These are phyloP conservation scores for Rhynchonycteris naso DNA, from an alignment of 2,797 vertebrate genomes.

Conservation along the genomic window DNA sequence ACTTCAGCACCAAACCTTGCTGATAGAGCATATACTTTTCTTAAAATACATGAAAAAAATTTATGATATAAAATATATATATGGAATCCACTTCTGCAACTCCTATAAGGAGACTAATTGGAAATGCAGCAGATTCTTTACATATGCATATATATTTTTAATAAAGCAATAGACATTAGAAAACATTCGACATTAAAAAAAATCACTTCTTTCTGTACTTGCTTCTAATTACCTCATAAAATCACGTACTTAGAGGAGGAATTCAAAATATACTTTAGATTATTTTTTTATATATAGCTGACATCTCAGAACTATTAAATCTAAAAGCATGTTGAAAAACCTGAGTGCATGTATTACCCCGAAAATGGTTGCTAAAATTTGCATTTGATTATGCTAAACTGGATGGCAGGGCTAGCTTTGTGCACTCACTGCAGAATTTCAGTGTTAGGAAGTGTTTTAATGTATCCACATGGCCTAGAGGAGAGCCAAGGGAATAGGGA, in stretches of 20 bases:
- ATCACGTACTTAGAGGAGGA: background rate
- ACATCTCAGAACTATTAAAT: constrained; percentile 29
- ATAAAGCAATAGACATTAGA: background rate
- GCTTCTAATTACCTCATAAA: background rate
- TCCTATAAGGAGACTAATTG: background rate
- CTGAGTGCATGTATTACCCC: constrained; percentile 20
- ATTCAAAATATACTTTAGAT: constrained; percentile 42
- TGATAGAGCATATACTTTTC: background rate
- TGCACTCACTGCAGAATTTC: constrained; percentile 37
- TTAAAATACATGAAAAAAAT: background rate
- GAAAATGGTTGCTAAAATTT: constrained; percentile 59
- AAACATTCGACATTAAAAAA: background rate
- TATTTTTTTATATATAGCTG: constrained; percentile 41
- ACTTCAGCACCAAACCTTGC: background rate
- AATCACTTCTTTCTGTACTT: background rate
- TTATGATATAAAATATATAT: background rate
- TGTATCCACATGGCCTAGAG: background rate
- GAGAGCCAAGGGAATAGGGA: background rate
- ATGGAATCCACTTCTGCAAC: background rate
- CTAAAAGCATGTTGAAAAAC: constrained; percentile 55
- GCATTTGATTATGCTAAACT: constrained; percentile 70
- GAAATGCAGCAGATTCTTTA: background rate
- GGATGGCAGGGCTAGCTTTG: constrained; percentile 1
- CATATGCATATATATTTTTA: background rate
- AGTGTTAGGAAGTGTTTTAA: constrained; percentile 60